Evolutionary conservation across 2,797 vertebrate species (phyloP).

Genomic region (Stomatorhinus walkeri): DNA sequence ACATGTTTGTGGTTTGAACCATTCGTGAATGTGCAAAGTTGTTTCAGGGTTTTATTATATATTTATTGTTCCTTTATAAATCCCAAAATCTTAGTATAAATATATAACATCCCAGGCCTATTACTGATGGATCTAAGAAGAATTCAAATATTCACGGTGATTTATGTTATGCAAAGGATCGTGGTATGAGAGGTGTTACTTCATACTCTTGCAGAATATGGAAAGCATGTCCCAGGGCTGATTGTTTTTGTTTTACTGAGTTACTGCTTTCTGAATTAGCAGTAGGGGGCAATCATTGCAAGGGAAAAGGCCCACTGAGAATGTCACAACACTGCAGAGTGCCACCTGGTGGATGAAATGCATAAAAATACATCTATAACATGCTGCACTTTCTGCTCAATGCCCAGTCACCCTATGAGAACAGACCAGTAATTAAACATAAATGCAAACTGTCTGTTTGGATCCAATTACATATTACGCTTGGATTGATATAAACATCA

Average conservation of each 20-base stretch:
- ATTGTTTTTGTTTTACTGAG: neutral
- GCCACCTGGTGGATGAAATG: conserved; percentile 18
- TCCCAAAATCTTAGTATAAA: neutral
- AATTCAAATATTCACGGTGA: neutral
- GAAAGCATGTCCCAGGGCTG: neutral
- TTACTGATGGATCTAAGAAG: neutral
- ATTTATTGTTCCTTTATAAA: neutral
- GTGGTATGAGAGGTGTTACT: neutral
- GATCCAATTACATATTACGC: neutral
- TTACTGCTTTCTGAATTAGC: neutral
- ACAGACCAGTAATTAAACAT: neutral
- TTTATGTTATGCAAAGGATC: neutral
- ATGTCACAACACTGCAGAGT: neutral
- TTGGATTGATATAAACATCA: neutral
- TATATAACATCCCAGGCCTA: neutral
- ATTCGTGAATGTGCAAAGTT: too few relatives aligned
- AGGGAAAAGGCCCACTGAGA: neutral
- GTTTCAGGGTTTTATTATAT: neutral
- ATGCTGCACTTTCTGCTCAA: neutral
- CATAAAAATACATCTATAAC: neutral
- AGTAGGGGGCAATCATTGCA: conserved; percentile 14
- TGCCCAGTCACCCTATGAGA: neutral
- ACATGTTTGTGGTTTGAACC: too few relatives aligned
- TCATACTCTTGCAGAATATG: neutral
- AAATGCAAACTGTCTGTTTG: neutral